These are phyloP conservation scores for Dorcus hopei DNA, from an alignment of 2,888 invertebrate species.

Conservation along the genomic window DNA sequence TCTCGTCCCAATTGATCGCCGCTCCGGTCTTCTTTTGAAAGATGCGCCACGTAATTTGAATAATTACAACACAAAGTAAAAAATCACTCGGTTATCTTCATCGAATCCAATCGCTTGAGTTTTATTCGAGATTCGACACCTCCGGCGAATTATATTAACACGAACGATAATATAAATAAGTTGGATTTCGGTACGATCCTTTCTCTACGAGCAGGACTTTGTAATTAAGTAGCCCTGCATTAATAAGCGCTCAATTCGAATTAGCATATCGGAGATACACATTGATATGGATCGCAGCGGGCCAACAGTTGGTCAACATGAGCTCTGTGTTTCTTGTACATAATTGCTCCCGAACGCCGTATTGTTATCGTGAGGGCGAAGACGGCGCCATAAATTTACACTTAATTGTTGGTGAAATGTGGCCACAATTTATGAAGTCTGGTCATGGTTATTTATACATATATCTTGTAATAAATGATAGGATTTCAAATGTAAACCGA, in stretches of 20 bases:
- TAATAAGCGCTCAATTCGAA: slow-evolving; percentile 33
- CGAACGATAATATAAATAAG: too few species aligned
- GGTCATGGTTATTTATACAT: slow-evolving; percentile 41
- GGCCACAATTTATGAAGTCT: slow-evolving; percentile 41
- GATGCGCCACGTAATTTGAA: too few species aligned
- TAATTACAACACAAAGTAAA: too few species aligned
- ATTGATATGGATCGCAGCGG: slow-evolving; percentile 33
- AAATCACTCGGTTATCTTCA: too few species aligned
- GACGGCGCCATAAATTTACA: slow-evolving; percentile 43
- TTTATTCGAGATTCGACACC: too few species aligned
- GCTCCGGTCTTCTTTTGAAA: too few species aligned
- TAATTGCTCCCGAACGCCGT: slow-evolving; percentile 33
- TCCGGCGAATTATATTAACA: too few species aligned
- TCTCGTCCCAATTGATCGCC: too few species aligned
- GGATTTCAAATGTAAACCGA: too few species aligned
- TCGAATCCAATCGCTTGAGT: too few species aligned
- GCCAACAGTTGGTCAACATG: slow-evolving; percentile 33
- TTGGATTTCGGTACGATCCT: too few species aligned
- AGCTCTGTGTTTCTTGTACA: slow-evolving; percentile 31
- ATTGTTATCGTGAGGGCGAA: slow-evolving; percentile 42
- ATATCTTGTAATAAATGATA: slow-evolving; percentile 13
- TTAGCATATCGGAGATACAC: slow-evolving; percentile 36
- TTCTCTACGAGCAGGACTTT: too few species aligned
- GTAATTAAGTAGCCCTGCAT: slow-evolving; percentile 28
- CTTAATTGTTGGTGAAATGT: slow-evolving; percentile 49